Conservation (phyloP, 1,140 invertebrate species). For the Bombus affinis region DNA sequence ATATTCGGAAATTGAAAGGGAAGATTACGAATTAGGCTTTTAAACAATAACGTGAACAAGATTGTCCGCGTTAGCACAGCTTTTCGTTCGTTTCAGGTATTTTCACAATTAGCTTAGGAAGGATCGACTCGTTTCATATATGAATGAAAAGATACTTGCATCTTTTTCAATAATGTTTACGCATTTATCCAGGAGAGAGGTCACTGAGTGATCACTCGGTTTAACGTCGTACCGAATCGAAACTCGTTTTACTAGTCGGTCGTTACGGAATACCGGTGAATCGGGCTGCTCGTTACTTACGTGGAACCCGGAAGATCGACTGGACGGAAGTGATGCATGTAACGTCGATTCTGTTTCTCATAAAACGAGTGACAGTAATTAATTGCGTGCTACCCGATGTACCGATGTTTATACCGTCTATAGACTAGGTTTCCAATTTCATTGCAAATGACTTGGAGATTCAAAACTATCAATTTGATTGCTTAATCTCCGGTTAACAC, state of each 20-base stretch:
- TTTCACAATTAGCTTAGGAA: conserved; percentile 7
- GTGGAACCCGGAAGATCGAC: conserved; percentile 63
- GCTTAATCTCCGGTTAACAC: background rate
- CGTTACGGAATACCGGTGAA: conserved; percentile 46
- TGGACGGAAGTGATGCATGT: conserved; percentile 53
- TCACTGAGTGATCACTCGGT: conserved; percentile 1
- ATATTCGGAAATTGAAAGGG: no score
- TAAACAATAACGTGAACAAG: no score
- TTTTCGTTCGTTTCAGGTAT: background rate
- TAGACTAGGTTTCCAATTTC: background rate
- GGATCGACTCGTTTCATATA: background rate
- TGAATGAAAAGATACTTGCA: conserved; percentile 19
- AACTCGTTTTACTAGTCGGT: conserved; percentile 55
- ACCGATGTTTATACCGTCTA: background rate
- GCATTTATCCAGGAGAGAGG: conserved; percentile 18
- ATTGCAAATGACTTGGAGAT: background rate
- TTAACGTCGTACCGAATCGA: conserved; percentile 43
- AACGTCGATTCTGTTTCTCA: conserved; percentile 34
- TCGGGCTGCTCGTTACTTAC: conserved; percentile 38
- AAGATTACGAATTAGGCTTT: no score
- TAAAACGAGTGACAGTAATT: conserved; percentile 44
- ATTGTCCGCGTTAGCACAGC: no score
- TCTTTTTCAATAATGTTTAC: conserved; percentile 33
- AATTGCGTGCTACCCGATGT: background rate
- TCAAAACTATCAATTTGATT: background rate